Conservation (phyloP, 2,113 vertebrate genomes). For the Ranitomeya variabilis region DNA sequence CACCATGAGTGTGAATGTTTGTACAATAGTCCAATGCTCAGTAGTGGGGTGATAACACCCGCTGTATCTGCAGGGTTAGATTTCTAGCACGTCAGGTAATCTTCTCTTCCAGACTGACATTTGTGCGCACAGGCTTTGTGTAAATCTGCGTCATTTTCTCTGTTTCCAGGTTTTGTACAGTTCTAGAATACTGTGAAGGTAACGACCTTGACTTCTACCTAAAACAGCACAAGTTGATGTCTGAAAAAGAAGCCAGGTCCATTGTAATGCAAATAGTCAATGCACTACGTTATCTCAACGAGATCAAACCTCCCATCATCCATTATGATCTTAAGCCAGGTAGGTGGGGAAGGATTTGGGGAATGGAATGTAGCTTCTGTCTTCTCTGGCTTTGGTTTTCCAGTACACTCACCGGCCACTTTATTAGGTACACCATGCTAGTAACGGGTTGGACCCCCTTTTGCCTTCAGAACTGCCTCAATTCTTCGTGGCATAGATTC, state of each 20-base stretch:
- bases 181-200: constrained; percentile 99
- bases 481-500: too few species aligned
- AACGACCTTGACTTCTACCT: constrained; percentile 99
- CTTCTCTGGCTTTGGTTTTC: not conserved
- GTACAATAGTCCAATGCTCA: too few species aligned
- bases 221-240: constrained; percentile 99
- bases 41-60: too few species aligned
- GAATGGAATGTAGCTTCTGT: not conserved
- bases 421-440: too few species aligned
- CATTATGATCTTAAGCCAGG: constrained; percentile 99
- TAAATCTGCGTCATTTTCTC: not conserved
- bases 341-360: constrained; percentile 62
- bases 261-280: constrained; percentile 99
- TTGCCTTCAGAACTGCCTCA: too few species aligned
- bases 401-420: too few species aligned
- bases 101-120: not conserved
- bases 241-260: constrained; percentile 97
- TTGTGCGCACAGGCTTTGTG: not conserved
- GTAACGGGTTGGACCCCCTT: too few species aligned
- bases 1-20: too few species aligned
- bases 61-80: too few species aligned
- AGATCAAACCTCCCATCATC: constrained; percentile 99
- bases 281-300: constrained; percentile 97
- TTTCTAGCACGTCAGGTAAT: too few species aligned
- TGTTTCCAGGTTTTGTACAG: constrained; percentile 92